Percentiles rank a stretch among this genome's conserved stretches.
Evolutionary conservation across 2,113 vertebrate genomes (phyloP).

Genomic region (Scomber scombrus): DNA sequence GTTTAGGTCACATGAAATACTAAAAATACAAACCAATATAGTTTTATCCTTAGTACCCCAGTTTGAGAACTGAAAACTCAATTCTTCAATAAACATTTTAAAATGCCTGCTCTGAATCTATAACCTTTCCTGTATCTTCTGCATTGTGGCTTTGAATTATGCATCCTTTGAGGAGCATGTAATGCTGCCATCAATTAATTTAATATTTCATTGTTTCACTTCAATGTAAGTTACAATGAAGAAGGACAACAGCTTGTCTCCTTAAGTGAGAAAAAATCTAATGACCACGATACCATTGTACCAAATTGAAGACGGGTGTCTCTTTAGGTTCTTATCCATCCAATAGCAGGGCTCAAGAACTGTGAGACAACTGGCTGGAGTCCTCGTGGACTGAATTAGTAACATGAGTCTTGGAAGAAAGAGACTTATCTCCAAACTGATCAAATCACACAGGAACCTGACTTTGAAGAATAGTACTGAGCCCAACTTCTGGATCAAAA

Average conservation of each 20-base stretch:
- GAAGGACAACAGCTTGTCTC: not conserved
- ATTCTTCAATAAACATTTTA: not conserved
- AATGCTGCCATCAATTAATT: not conserved
- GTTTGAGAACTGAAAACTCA: not conserved
- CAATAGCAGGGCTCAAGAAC: not conserved
- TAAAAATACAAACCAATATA: not conserved
- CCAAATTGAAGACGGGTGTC: conserved; percentile 19
- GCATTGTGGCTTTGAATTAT: not conserved
- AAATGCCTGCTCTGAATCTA: not conserved
- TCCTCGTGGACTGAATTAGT: conserved; percentile 22
- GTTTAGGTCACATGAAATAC: not conserved
- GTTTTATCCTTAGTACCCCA: not conserved
- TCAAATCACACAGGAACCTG: conserved; percentile 48
- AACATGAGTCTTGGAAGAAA: conserved; percentile 54
- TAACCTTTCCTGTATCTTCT: not conserved
- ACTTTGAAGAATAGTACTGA: conserved; percentile 28
- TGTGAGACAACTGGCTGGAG: conserved; percentile 19
- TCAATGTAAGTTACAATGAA: not conserved
- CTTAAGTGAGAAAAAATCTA: not conserved
- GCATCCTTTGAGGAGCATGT: not conserved
- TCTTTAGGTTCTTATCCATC: not conserved
- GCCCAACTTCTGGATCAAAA: conserved; percentile 12
- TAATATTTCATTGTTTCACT: not conserved
- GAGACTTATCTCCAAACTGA: conserved; percentile 39
- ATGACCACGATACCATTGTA: conserved; percentile 1